These are phyloP conservation scores for Oryzias celebensis DNA, from an alignment of 2,113 vertebrate species.

Conservation along the genomic window DNA sequence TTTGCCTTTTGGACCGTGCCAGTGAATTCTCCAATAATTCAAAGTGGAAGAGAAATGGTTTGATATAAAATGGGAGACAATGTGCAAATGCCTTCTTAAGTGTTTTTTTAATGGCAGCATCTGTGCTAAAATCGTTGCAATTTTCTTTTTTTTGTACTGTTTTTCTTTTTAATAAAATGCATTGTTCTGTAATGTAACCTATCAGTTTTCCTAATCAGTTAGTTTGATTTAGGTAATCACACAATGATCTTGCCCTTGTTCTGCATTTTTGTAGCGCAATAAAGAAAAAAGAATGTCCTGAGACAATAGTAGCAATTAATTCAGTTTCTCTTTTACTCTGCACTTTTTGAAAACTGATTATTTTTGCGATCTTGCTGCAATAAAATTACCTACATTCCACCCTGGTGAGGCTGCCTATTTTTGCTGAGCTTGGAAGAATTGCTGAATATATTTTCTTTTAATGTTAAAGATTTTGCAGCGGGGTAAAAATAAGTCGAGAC, in stretches of 20 bases:
- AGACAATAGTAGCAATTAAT: constrained; percentile 25
- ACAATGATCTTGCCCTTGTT: constrained; percentile 7
- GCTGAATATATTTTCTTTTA: constrained; percentile 64
- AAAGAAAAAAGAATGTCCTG: constrained; percentile 10
- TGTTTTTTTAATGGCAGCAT: too few species aligned
- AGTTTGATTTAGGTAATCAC: too few species aligned
- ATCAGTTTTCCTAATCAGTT: too few species aligned
- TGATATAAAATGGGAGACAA: neutral
- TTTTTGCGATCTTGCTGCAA: constrained; percentile 58
- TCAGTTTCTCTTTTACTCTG: constrained; percentile 39
- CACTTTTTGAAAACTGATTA: constrained; percentile 22
- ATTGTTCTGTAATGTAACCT: too few species aligned
- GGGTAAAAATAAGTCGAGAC: constrained; percentile 68
- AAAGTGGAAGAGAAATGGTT: neutral
- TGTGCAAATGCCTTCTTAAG: constrained; percentile 3
- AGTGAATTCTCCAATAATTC: too few species aligned
- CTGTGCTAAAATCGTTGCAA: too few species aligned
- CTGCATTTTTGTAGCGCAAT: constrained; percentile 14
- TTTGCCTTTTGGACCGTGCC: too few species aligned
- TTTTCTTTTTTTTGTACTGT: too few species aligned
- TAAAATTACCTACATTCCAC: constrained; percentile 60
- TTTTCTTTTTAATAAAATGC: too few species aligned
- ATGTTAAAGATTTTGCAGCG: constrained; percentile 69
- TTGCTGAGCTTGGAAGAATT: constrained; percentile 64
- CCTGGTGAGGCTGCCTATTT: constrained; percentile 52